These are phyloP conservation scores for Prochilodus magdalenae DNA, from an alignment of 2,113 vertebrate genomes.

Conservation along the genomic window DNA sequence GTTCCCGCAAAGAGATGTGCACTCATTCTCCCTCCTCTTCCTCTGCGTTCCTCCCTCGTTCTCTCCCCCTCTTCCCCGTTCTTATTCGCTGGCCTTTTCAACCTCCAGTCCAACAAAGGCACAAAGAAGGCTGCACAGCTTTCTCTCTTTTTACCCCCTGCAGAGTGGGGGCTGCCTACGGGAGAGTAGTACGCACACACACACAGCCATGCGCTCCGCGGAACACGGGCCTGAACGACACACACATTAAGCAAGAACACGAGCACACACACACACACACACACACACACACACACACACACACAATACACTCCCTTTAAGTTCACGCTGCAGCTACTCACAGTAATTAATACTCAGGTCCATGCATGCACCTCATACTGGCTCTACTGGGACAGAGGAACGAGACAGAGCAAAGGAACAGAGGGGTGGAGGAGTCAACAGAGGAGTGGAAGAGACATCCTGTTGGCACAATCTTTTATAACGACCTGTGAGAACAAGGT, in stretches of 20 bases:
- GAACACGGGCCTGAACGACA: constrained; percentile 14
- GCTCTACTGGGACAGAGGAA: constrained; percentile 8
- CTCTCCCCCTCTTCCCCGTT: constrained; percentile 42
- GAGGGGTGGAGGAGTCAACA: background rate
- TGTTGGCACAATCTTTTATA: constrained; percentile 11
- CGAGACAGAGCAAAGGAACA: background rate
- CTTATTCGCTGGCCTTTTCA: constrained; percentile 75
- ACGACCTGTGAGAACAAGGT: constrained; percentile 7
- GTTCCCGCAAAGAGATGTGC: constrained; percentile 42
- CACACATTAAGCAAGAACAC: background rate
- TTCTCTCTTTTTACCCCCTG: constrained; percentile 56
- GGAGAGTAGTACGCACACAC: constrained; percentile 34
- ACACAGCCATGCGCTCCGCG: background rate
- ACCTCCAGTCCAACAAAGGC: constrained; percentile 70
- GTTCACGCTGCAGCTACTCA: background rate
- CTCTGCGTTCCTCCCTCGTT: background rate
- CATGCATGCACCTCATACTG: background rate
- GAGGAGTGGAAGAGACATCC: background rate
- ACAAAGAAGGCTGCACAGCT: constrained; percentile 70
- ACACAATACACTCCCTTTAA: background rate
- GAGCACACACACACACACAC: background rate
- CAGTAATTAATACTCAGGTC: background rate
- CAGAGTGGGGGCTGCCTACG: constrained; percentile 47
- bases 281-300: background rate
- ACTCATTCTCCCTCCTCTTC: constrained; percentile 7